Evolutionary conservation across 2,113 vertebrate species (phyloP).

Genomic region (Nycticorax nycticorax): DNA sequence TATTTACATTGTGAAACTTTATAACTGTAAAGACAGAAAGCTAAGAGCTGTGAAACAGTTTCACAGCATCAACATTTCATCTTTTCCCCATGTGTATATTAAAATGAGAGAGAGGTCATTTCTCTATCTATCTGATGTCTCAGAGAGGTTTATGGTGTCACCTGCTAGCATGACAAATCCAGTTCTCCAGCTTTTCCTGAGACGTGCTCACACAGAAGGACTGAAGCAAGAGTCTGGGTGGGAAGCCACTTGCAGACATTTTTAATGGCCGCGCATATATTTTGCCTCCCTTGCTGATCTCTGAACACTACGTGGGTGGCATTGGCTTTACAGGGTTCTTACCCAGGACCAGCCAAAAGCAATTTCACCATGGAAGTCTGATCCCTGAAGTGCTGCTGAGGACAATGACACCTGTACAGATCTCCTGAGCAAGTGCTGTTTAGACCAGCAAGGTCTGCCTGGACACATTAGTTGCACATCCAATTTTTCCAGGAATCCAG

Average conservation of each 20-base stretch:
- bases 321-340: constrained; percentile 28
- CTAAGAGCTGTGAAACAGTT: constrained; percentile 45
- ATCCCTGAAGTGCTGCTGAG: not conserved
- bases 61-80: constrained; percentile 48
- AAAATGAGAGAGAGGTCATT: not conserved
- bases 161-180: constrained; percentile 31
- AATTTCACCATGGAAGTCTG: not conserved
- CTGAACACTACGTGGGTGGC: constrained; percentile 17
- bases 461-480: not conserved
- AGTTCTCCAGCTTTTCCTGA: not conserved
- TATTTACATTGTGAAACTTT: constrained; percentile 55
- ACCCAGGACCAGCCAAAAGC: constrained; percentile 4
- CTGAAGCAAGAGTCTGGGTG: not conserved
- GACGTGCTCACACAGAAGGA: not conserved
- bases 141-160: constrained; percentile 33
- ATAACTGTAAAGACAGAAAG: constrained; percentile 51
- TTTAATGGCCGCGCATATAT: not conserved
- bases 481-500: not conserved
- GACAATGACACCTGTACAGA: not conserved
- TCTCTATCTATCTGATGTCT: not conserved
- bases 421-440: constrained; percentile 2
- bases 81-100: constrained; percentile 1
- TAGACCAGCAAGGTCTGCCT: not conserved
- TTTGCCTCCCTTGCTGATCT: not conserved
- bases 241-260: not conserved